phyloP scores from a whole-genome alignment of 2,888 invertebrate genomes.

The Sphaerophoria rueppellii region DNA sequence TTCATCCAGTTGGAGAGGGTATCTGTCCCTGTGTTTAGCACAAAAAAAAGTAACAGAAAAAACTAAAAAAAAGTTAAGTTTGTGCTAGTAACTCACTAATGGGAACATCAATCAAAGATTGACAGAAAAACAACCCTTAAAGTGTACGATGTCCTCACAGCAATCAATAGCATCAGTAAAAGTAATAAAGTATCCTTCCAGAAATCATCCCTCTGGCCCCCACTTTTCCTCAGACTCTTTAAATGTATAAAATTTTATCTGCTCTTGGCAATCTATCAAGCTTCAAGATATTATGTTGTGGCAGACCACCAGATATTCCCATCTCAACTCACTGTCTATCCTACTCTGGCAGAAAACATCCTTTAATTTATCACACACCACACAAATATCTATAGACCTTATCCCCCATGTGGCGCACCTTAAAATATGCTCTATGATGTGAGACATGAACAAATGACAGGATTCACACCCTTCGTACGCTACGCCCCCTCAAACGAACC shows the following conservation, averaged over 20 bases:
- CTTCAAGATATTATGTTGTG: slow-evolving; percentile 38
- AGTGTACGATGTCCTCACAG: background rate
- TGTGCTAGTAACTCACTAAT: slow-evolving; percentile 53
- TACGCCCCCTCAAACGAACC: background rate
- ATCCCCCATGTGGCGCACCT: background rate
- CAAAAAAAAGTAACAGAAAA: background rate
- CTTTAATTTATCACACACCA: slow-evolving; percentile 36
- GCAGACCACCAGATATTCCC: slow-evolving; percentile 21
- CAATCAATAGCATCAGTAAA: slow-evolving; percentile 41
- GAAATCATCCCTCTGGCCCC: background rate
- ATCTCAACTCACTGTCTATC: slow-evolving; percentile 6
- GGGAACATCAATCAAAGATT: slow-evolving; percentile 67
- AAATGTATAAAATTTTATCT: slow-evolving; percentile 31
- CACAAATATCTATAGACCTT: background rate
- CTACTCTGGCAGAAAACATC: slow-evolving; percentile 6
- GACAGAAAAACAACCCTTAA: slow-evolving; percentile 50
- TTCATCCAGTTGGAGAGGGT: background rate
- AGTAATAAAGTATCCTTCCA: slow-evolving; percentile 27
- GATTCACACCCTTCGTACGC: background rate
- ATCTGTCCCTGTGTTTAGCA: background rate
- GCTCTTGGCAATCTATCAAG: slow-evolving; percentile 36
- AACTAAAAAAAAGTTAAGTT: slow-evolving; percentile 15
- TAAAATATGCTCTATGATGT: slow-evolving; percentile 5
- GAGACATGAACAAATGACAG: slow-evolving; percentile 43
- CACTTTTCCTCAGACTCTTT: slow-evolving; percentile 32